Base-by-base conservation (phyloP, 2,113 vertebrate genomes). In the Myotis lucifugus region DNA sequence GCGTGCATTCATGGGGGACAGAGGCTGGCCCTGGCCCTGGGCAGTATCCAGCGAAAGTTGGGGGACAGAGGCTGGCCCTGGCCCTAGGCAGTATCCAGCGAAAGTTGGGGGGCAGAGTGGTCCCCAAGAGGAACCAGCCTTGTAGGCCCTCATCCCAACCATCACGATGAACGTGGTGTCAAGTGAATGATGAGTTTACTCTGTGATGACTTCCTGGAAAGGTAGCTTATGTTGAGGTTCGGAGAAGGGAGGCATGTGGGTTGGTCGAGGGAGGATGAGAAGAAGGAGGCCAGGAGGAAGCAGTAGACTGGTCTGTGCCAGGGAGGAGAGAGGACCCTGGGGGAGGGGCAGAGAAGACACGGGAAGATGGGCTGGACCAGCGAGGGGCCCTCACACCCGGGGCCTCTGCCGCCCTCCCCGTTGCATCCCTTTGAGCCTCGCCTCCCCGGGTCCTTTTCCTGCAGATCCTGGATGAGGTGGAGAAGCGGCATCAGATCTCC, bases 381-480 rank as follows among this genome's bases (percentile, higher is more conserved):
- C 0, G 0, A 6, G 3, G 73, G 42, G 46, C n/a, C 25, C 37
- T 37, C 37, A 37, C 37, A 37, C 37, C 37, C 5, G 59, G 59
- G 27, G 19, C 29, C 64, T 77, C 64, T 37, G 40, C 54, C 42
- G 6, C 37, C 48, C 2, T 5, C 50, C 61, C 13, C 0, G 27
- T 2, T 9, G 56, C 1, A 0, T 61, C 13, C 78, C 25, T 72
- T 37, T 85, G 50, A 56, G 29, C 64, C 48, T 2, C 11, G 50
- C 18, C 17, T 25, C 34, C 27, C 0, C 0, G 34, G 32, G 46
- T n/a, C 67, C 17, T 74, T 77, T 67, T 56, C 85, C 46, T n/a
- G 5, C 18, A 99, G 99, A 99, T 99, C 96, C 98, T 99, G 94
- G 99, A 99, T 0, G 99, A 99, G 98, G 99, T 99, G 95, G 99